Base-by-base conservation (phyloP, 1,140 invertebrate genomes). In the Musca vetustissima region DNA sequence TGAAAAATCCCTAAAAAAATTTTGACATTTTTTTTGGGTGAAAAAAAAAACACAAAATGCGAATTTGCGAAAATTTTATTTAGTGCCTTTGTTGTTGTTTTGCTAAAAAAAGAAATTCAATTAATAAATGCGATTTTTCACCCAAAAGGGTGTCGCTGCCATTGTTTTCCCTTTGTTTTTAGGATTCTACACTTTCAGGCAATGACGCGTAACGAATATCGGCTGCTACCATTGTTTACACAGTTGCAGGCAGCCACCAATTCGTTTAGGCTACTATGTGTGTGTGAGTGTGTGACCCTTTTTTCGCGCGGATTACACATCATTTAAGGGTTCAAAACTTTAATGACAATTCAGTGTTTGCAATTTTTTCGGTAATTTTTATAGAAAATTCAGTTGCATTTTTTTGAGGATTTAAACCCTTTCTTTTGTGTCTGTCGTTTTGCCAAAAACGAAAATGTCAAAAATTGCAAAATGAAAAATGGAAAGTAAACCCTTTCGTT, bases 61-160 rank as follows among this genome's bases (percentile, higher is more conserved):
- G 36, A 61, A 43, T 43, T 43, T 43, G 36, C 36, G 11, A 43
- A 43, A 43, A 43, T 43, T 7, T 43, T 7, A 1, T 7, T 43
- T 7, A 43, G 6, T 43, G 36, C 13, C 13, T 4, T 43, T 43
- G 36, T 43, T 43, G 11, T 11, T 9, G 36, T 43, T 43, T 11
- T 43, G 6, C 1, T 8, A 36, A 52, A n/a, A n/a, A n/a, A n/a
- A n/a, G n/a, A n/a, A 52, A 61, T 61, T 17, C 36, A 61, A 61
- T 61, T 61, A 61, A 43, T 36, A 80, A 76, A 80, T 80, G 78
- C 71, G 73, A 77, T 80, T 80, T 80, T 72, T 69, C 74, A 71
- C 73, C 69, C 70, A 69, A 75, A 43, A 43, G 36, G 36, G 64
- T 43, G 15, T 66, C 21, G 36, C 19, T 32, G 17, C 14, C 49